phyloP scores from a whole-genome alignment of 2,113 vertebrate species.

The Mormyrus iriodes region DNA sequence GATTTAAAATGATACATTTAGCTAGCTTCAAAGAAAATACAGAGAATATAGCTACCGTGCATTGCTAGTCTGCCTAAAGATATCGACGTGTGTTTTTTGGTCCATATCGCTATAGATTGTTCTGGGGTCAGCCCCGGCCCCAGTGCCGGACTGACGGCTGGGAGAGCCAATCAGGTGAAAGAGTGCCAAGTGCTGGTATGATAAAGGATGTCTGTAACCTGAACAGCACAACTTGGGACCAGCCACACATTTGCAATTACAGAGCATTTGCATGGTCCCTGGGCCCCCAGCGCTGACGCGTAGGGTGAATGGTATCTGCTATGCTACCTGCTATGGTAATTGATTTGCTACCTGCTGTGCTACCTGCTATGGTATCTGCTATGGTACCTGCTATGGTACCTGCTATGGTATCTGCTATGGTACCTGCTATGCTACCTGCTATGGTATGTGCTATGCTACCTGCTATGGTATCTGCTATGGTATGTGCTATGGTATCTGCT shows the following conservation, averaged over 20 bases:
- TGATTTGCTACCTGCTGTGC: neutral
- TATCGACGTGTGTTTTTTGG: too few relatives aligned
- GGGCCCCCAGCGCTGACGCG: neutral
- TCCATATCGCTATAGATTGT: too few relatives aligned
- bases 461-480: neutral
- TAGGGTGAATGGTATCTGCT: neutral
- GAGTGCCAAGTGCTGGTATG: neutral
- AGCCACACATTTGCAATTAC: neutral
- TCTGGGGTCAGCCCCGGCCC: too few relatives aligned
- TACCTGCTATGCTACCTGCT: neutral
- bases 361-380: neutral
- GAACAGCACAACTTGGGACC: neutral
- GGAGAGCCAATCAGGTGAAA: neutral
- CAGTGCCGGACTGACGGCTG: neutral
- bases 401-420: neutral
- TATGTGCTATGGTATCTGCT: too few relatives aligned
- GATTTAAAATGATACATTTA: too few relatives aligned
- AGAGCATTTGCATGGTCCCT: neutral
- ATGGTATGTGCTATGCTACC: neutral
- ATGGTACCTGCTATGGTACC: neutral
- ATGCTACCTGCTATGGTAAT: neutral
- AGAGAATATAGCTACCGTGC: too few relatives aligned
- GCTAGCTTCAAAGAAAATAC: too few relatives aligned
- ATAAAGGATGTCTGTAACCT: too few relatives aligned
- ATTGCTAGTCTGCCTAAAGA: too few relatives aligned